Evolutionary conservation across 2,888 invertebrate species (phyloP).

Genomic region (Hoplodrina blanda): DNA sequence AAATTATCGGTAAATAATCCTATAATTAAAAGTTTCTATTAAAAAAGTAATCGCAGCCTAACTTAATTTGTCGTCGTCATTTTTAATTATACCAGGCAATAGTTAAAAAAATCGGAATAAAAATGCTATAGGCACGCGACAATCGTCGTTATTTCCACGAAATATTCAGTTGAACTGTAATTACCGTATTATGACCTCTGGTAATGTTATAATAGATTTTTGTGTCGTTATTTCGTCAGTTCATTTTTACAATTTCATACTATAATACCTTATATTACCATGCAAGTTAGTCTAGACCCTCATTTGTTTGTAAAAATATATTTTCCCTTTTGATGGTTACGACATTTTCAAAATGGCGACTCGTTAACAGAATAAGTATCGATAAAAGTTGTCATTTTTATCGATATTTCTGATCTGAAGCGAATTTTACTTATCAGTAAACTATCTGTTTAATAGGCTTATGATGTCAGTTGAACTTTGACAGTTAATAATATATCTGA

Average conservation of each 20-base stretch:
- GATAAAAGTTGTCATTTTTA: conserved; percentile 20
- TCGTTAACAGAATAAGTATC: conserved; percentile 9
- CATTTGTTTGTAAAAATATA: conserved; percentile 58
- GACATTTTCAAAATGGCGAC: conserved; percentile 28
- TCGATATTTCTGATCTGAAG: conserved; percentile 4
- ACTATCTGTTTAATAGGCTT: conserved; percentile 14
- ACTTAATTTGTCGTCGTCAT: conserved; percentile 18
- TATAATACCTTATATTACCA: conserved; percentile 62
- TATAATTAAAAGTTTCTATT: conserved; percentile 25
- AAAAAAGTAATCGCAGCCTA: neutral
- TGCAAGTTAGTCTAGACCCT: conserved; percentile 62
- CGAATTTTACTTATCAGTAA: conserved; percentile 5
- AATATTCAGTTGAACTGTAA: conserved; percentile 62
- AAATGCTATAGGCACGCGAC: conserved; percentile 62
- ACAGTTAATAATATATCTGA: conserved; percentile 52
- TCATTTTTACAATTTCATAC: conserved; percentile 68
- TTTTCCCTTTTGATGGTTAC: neutral
- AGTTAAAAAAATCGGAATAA: conserved; percentile 44
- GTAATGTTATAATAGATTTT: conserved; percentile 58
- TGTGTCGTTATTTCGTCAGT: conserved; percentile 72
- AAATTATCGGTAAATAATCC: conserved; percentile 12
- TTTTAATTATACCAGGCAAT: conserved; percentile 49
- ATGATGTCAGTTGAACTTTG: conserved; percentile 48
- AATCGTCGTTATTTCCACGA: conserved; percentile 59
- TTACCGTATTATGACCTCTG: conserved; percentile 64